Conservation (phyloP, 2,797 vertebrate genomes). For the Anguilla megastoma region DNA sequence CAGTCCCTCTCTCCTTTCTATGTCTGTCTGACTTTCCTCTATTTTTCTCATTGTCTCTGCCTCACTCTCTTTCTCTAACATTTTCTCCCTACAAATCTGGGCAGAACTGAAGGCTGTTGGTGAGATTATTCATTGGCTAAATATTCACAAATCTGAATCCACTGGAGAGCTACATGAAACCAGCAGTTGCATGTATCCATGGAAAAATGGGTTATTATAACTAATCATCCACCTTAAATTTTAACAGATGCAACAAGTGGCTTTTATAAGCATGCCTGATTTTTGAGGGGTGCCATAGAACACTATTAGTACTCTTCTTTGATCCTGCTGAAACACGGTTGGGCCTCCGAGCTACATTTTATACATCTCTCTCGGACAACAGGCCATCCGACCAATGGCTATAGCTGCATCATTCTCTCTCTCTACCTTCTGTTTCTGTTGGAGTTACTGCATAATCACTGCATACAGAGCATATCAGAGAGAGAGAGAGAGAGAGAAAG, state of each 20-base stretch:
- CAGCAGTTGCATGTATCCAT: slow-evolving; percentile 54
- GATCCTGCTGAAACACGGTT: not conserved
- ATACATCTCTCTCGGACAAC: not conserved
- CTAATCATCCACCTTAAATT: slow-evolving; percentile 59
- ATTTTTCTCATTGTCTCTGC: slow-evolving; percentile 45
- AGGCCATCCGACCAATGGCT: not conserved
- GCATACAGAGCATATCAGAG: slow-evolving; percentile 59
- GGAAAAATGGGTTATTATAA: slow-evolving; percentile 58
- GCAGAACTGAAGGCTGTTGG: slow-evolving; percentile 64
- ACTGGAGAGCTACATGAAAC: slow-evolving; percentile 63
- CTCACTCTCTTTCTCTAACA: not conserved
- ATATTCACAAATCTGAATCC: slow-evolving; percentile 70
- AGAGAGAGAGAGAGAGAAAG: slow-evolving; percentile 44
- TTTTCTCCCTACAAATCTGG: slow-evolving; percentile 46
- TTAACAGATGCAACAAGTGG: slow-evolving; percentile 31
- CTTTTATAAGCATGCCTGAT: slow-evolving; percentile 3
- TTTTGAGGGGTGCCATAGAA: not conserved
- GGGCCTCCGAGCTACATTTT: not conserved
- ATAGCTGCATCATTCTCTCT: not conserved
- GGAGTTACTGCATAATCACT: slow-evolving; percentile 35
- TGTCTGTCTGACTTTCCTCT: slow-evolving; percentile 37
- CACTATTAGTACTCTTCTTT: not conserved
- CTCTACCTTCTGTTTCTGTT: slow-evolving; percentile 36
- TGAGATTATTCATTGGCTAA: slow-evolving; percentile 70
- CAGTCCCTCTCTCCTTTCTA: slow-evolving; percentile 39